phyloP scores from a whole-genome alignment of 1,140 invertebrate species.

The Lucilia sericata region DNA sequence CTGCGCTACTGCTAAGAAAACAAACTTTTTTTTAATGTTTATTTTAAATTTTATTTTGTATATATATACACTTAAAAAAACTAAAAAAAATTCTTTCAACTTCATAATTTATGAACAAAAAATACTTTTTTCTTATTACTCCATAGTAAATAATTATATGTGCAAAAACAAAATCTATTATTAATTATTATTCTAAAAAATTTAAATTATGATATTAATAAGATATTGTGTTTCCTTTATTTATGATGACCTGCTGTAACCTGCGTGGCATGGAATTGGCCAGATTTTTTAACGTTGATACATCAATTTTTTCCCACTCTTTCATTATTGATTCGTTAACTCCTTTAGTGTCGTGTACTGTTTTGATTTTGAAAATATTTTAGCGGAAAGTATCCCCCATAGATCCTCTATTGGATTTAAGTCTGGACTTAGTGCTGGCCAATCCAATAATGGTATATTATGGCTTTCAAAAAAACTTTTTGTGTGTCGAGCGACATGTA shows the following conservation, averaged over 20 bases:
- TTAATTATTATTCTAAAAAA: neutral
- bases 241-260: neutral
- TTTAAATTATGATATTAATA: neutral
- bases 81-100: neutral
- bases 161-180: neutral
- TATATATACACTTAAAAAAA: too few relatives aligned
- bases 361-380: constrained; percentile 41
- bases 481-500: constrained; percentile 23
- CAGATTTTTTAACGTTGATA: neutral
- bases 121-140: neutral
- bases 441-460: constrained; percentile 43
- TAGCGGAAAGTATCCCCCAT: constrained; percentile 47
- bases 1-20: neutral
- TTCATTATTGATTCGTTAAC: neutral
- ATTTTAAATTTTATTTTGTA: neutral
- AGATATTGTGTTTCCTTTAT: neutral
- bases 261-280: neutral
- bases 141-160: neutral
- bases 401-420: constrained; percentile 50
- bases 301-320: neutral
- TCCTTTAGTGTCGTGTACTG: neutral
- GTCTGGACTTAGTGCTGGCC: constrained; percentile 48
- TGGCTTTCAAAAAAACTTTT: constrained; percentile 25
- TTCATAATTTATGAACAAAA: neutral
- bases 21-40: constrained; percentile 1